Percentiles rank a stretch among this genome's conserved stretches.
Evolutionary conservation across 2,888 invertebrate genomes (phyloP).

Genomic region (Baccha elongata): DNA sequence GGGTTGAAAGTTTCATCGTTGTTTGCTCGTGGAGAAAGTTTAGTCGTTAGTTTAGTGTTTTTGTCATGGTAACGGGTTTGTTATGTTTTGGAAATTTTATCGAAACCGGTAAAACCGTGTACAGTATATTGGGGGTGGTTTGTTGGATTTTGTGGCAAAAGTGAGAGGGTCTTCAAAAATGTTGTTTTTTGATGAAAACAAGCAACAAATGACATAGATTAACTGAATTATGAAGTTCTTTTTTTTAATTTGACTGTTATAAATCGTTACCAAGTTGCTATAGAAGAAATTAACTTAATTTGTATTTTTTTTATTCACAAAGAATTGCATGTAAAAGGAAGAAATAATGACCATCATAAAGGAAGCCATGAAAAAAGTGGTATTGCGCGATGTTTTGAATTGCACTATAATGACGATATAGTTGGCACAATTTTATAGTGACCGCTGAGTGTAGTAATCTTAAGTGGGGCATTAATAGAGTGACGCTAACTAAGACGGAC

Average conservation of each 20-base stretch:
- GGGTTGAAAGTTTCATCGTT: conserved; percentile 43
- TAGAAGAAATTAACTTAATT: conserved; percentile 44
- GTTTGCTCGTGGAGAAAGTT: conserved; percentile 33
- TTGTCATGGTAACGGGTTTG: conserved; percentile 65
- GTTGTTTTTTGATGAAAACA: conserved; percentile 13
- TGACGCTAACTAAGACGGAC: background rate
- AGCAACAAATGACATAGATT: conserved; percentile 63
- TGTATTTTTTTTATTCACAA: conserved; percentile 19
- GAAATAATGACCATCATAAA: conserved; percentile 23
- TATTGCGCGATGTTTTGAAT: conserved; percentile 3
- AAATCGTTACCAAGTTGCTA: conserved; percentile 30
- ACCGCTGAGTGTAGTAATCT: conserved; percentile 3
- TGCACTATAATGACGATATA: conserved; percentile 18
- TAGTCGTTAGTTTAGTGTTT: conserved; percentile 1
- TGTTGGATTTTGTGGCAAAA: conserved; percentile 4
- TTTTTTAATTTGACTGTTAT: conserved; percentile 12
- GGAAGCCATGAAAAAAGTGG: conserved; percentile 17
- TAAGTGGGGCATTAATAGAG: conserved; percentile 18
- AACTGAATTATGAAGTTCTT: conserved; percentile 45
- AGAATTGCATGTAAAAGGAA: background rate
- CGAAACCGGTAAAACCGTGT: conserved; percentile 26
- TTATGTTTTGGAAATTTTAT: conserved; percentile 56
- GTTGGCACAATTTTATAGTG: conserved; percentile 28
- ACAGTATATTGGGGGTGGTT: background rate
- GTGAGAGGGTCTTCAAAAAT: conserved; percentile 5